Conservation (phyloP, 1,140 invertebrate species). For the Tetraneura akinire region DNA sequence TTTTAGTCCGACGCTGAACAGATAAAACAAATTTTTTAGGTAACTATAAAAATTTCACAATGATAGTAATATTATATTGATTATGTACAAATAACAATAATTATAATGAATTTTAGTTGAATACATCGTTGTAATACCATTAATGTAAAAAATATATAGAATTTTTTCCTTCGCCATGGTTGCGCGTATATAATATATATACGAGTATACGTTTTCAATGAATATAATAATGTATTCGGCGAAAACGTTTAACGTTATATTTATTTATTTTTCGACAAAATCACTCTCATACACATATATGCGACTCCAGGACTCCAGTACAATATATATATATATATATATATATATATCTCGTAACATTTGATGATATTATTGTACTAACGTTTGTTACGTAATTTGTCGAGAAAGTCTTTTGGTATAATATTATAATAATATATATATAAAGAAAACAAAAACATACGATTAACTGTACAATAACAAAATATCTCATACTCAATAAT, state of each 20-base stretch:
- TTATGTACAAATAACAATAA: constrained; percentile 19
- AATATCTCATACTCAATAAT: not conserved
- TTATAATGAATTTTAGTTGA: not conserved
- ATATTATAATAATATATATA: too few species aligned
- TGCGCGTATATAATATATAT: not conserved
- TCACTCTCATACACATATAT: too few species aligned
- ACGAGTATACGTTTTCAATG: too few species aligned
- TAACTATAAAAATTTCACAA: constrained; percentile 19
- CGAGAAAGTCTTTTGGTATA: not conserved
- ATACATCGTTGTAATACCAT: too few species aligned
- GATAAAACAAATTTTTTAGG: not conserved
- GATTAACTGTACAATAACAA: constrained; percentile 25
- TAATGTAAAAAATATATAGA: not conserved
- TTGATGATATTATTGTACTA: not conserved
- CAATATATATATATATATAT: too few species aligned
- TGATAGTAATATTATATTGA: too few species aligned
- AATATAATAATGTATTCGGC: too few species aligned
- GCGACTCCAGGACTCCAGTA: too few species aligned
- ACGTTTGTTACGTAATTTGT: not conserved
- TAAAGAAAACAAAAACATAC: too few species aligned
- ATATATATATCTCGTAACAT: too few species aligned
- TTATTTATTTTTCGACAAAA: too few species aligned
- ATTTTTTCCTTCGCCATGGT: not conserved
- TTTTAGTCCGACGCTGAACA: not conserved
- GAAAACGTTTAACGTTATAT: too few species aligned